Evolutionary conservation across 2,888 invertebrate genomes (phyloP), one percentile per base, ranked within the genome.

Genomic region (Vesta saturnalis): DNA sequence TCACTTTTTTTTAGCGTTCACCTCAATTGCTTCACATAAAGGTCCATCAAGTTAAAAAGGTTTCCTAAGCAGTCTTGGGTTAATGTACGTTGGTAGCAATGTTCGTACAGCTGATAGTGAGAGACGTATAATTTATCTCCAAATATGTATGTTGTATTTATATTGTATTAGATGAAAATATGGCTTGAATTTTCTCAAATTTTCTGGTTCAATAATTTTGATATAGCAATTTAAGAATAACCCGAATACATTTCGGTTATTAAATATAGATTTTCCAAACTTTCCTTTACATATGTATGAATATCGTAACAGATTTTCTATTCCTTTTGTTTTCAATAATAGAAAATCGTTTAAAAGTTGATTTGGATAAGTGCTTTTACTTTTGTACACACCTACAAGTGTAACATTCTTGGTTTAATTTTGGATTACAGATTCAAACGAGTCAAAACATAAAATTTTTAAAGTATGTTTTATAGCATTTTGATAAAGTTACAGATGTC

Each of bases 41-140:
- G 19, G 19, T 12, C 16, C 19, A 1, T 19, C 21, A 21, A 21
- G 19, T 52, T 12, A 52, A 52, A 52, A 52, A 52, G 52, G 18
- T 52, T 18, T 52, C 19, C 19, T 8, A 18, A 18, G 21, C 19
- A 19, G 19, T 4, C n/a, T 21, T 21, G 10, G 52, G 21, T 52
- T 52, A 52, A 52, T 52, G 52, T 21, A 8, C 6, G 15, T 49
- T 49, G 18, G 16, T 15, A n/a, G 15, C 8, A 49, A 4, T 39
- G 8, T 39, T 39, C 39, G 52, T 52, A 52, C 19, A 52, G 39
- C 39, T 39, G 39, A n/a, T 39, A 39, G 2, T 39, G 39, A 39
- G 12, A 39, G 39, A 39, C n/a, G 12, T 1, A n/a, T 39, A 39
- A 39, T 52, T 52, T 52, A 52, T 52, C 52, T 52, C n/a, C n/a